Percentiles rank a stretch among this genome's conserved stretches.
These are phyloP conservation scores for Geopemphigus sp. DNA, from an alignment of 1,140 invertebrate species.

Conservation along the genomic window DNA sequence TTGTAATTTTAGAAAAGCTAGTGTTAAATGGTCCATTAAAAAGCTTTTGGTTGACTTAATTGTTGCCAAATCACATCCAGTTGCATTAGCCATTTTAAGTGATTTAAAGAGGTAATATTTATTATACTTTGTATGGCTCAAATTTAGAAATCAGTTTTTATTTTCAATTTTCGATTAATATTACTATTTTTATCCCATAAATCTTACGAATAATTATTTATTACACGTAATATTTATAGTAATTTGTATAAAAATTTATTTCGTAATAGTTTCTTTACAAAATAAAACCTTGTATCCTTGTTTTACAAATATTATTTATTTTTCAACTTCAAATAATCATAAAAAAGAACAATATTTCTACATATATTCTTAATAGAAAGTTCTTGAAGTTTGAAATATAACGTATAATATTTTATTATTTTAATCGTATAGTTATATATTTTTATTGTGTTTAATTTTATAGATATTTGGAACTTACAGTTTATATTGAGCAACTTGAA, in stretches of 20 bases:
- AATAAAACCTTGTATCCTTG: neutral
- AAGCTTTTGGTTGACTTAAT: slow-evolving; percentile 19
- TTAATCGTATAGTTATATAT: neutral
- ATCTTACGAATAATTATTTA: too few species aligned
- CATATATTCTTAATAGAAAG: too few species aligned
- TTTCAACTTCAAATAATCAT: too few species aligned
- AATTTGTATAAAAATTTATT: neutral
- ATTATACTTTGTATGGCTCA: neutral
- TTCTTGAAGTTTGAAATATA: too few species aligned
- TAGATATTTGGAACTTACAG: slow-evolving; percentile 35
- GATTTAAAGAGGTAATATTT: slow-evolving; percentile 42
- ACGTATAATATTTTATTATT: too few species aligned
- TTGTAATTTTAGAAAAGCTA: slow-evolving; percentile 15
- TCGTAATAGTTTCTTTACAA: too few species aligned
- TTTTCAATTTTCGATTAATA: too few species aligned
- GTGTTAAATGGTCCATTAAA: slow-evolving; percentile 28
- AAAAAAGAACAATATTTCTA: too few species aligned
- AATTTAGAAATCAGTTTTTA: too few species aligned
- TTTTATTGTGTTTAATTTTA: neutral
- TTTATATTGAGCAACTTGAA: neutral
- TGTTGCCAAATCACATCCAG: slow-evolving; percentile 7
- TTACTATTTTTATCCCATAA: too few species aligned
- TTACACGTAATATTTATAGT: neutral
- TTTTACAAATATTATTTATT: too few species aligned
- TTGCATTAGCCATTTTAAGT: neutral